Evolutionary conservation across 2,113 vertebrate genomes (phyloP).

Genomic region (Microtus montanus): DNA sequence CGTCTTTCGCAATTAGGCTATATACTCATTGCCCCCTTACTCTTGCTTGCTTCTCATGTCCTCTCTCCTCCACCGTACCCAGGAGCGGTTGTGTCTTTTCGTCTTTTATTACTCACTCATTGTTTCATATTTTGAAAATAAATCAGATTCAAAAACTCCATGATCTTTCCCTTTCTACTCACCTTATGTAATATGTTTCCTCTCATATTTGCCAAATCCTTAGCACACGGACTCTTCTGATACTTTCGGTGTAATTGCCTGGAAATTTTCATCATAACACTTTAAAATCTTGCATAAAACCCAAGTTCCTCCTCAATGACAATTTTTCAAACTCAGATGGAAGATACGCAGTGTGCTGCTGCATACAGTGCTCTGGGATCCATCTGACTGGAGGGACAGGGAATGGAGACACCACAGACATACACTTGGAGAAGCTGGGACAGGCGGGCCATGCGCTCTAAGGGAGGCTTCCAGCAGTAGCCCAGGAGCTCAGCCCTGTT

Average conservation of each 20-base stretch:
- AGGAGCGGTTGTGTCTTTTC: neutral
- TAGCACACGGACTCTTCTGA: neutral
- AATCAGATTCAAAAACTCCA: neutral
- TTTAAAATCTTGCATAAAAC: neutral
- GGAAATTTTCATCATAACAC: neutral
- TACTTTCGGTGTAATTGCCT: neutral
- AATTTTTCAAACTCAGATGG: neutral
- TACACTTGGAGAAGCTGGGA: neutral
- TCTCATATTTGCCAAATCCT: neutral
- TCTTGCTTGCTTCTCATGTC: too few species aligned
- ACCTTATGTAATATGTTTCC: slow-evolving; percentile 6
- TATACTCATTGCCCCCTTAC: too few species aligned
- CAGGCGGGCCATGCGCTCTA: fast-evolving
- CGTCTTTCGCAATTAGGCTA: too few species aligned
- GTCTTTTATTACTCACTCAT: neutral
- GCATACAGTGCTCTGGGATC: neutral
- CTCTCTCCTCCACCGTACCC: neutral
- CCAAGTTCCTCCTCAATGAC: neutral
- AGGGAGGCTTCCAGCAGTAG: neutral
- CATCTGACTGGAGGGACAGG: neutral
- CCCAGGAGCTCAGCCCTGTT: neutral
- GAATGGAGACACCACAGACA: neutral
- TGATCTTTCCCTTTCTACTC: neutral
- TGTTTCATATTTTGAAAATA: slow-evolving; percentile 3
- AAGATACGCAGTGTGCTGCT: neutral